Evolutionary conservation across 2,113 vertebrate genomes (phyloP), one percentile per base, ranked within the genome.

Genomic region (Suncus etruscus): DNA sequence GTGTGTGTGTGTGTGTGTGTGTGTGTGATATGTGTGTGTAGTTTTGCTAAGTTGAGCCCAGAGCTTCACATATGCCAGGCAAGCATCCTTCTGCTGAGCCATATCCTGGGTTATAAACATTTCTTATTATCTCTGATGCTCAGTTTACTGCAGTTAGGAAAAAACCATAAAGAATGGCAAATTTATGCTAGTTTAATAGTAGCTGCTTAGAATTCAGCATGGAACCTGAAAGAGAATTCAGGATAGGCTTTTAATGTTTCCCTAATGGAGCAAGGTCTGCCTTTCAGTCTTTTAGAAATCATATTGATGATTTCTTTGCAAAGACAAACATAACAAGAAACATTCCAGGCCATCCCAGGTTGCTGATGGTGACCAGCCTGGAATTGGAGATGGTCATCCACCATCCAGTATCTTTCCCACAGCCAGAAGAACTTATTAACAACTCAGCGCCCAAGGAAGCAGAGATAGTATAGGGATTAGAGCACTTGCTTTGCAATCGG

Each of bases 281-380:
- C 77, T 47, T 89, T 75, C 45, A 29, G 27, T 79, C 47, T 65
- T 75, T 81, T 32, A 84, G 70, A 91, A 91, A 90, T 87, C 54
- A 79, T 4, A 14, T 8, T 68, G 32, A 91, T 88, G 79, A 76
- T 51, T 79, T 91, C 32, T 65, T 76, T 48, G 24, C 50, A 87
- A 91, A 48, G 58, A 75, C 25, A 73, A 66, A 86, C 47, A 66
- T 8, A 15, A 65, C 54, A 65, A 32, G 66, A 79, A 87, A 66
- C 75, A 66, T 6, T 15, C 27, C 22, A 70, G 58, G 20, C 8
- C 70, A 20, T 65, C 39, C 39, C 39, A 75, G 86, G 50, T 61
- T 77, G 58, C 39, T 77, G 48, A 0, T 27, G 54, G 85, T 54
- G 39, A 27, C 11, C 54, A 69, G 73, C 77, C 9, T 15, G 31